Conservation (phyloP, 1,140 invertebrate genomes). For the Cydia amplana region DNA sequence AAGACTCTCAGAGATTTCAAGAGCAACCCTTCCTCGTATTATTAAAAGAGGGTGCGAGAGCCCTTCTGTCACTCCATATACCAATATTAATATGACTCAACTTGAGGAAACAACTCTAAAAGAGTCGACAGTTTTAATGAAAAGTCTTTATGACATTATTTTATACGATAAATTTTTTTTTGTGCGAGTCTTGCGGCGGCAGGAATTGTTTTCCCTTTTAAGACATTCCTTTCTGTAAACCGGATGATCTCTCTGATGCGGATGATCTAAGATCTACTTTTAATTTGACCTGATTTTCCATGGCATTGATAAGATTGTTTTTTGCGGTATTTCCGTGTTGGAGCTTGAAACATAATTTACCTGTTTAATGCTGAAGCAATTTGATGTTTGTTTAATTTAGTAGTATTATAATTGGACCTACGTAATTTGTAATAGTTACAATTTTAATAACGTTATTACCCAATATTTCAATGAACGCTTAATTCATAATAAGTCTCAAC, state of each 20-base stretch:
- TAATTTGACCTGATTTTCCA: conserved; percentile 5
- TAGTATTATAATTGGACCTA: too few species aligned
- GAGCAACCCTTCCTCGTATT: background rate
- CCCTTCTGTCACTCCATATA: conserved; percentile 28
- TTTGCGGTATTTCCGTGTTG: background rate
- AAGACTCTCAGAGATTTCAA: conserved; percentile 25
- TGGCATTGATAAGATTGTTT: background rate
- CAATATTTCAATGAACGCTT: too few species aligned
- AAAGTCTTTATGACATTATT: conserved; percentile 17
- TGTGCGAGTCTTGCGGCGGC: background rate
- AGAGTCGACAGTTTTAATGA: conserved; percentile 21
- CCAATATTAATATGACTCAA: conserved; percentile 30
- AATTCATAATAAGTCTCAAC: too few species aligned
- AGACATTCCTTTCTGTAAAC: background rate
- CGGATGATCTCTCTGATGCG: background rate
- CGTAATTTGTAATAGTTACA: too few species aligned
- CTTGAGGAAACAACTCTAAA: conserved; percentile 26
- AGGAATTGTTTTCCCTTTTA: conserved; percentile 23
- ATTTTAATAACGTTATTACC: too few species aligned
- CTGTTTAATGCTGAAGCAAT: background rate
- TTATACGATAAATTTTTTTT: conserved; percentile 21
- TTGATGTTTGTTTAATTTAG: too few species aligned
- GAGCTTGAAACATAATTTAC: background rate
- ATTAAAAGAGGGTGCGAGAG: conserved; percentile 29
- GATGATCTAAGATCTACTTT: conserved; percentile 7